These are phyloP conservation scores for Pseudocheirus occidentalis DNA, from an alignment of 2,797 vertebrate genomes.

Conservation along the genomic window DNA sequence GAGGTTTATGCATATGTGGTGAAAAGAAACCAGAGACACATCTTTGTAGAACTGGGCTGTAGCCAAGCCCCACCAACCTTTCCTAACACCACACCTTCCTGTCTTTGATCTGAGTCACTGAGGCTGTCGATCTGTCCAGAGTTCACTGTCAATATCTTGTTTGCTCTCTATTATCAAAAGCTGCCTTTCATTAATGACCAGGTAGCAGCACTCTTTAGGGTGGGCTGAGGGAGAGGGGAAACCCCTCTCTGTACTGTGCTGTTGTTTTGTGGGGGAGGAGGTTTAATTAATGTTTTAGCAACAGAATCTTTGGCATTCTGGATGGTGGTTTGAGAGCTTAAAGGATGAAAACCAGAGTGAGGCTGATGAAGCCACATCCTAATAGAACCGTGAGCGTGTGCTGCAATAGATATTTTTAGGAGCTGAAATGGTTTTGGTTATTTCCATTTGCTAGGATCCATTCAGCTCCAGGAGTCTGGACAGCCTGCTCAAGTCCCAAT, in stretches of 20 bases:
- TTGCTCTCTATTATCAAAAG: slow-evolving; percentile 63
- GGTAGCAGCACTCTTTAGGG: background rate
- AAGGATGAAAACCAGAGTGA: background rate
- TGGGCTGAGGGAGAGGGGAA: background rate
- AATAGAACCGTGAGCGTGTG: background rate
- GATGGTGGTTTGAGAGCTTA: slow-evolving; percentile 43
- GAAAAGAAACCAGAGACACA: background rate
- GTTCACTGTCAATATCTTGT: slow-evolving; percentile 28
- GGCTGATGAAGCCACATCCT: slow-evolving; percentile 4
- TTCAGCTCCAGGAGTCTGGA: background rate
- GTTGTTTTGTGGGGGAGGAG: background rate
- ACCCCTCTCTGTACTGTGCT: accelerated
- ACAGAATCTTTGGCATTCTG: background rate
- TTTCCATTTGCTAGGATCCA: background rate
- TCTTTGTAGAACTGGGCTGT: slow-evolving; percentile 9
- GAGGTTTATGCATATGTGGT: background rate
- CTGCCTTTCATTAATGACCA: slow-evolving; percentile 42
- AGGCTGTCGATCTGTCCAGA: background rate
- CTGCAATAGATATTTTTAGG: background rate
- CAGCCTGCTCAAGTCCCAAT: background rate
- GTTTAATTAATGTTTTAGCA: slow-evolving; percentile 18
- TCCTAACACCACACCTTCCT: background rate
- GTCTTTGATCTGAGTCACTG: background rate
- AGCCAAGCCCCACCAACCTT: background rate
- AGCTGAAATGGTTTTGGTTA: background rate